Conservation (phyloP, 35 echinoderm and acorn worm genomes). For the Ophiothrix spiculata region DNA sequence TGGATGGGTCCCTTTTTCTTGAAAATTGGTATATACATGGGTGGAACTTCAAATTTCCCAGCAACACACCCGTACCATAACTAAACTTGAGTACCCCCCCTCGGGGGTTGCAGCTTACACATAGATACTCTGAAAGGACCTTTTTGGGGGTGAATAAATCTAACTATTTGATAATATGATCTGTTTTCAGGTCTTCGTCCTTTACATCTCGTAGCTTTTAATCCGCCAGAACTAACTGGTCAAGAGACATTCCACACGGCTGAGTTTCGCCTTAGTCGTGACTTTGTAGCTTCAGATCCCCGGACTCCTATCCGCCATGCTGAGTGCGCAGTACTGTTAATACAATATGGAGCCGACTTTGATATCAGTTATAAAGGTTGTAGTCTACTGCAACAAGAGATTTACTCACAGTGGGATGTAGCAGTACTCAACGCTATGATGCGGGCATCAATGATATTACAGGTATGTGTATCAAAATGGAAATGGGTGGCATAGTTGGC, state of each 20-base stretch:
- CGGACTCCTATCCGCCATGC: slow-evolving; percentile 37
- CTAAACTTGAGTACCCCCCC: too few species aligned
- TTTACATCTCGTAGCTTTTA: slow-evolving; percentile 70
- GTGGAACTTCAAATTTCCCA: too few species aligned
- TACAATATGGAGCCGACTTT: slow-evolving; percentile 69
- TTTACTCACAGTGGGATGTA: slow-evolving; percentile 55
- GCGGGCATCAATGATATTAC: not conserved
- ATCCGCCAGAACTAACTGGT: slow-evolving; percentile 27
- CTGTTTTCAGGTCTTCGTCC: slow-evolving; percentile 52
- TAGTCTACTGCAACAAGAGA: slow-evolving; percentile 71
- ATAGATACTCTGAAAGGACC: too few species aligned
- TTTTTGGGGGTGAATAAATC: not conserved
- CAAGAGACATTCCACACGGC: slow-evolving; percentile 41
- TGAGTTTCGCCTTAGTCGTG: slow-evolving; percentile 47
- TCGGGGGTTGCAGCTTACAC: too few species aligned
- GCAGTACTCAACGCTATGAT: slow-evolving; percentile 50
- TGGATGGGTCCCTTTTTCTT: too few species aligned
- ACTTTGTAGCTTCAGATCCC: slow-evolving; percentile 65
- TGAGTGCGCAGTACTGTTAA: slow-evolving; percentile 43
- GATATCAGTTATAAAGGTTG: slow-evolving; percentile 49
- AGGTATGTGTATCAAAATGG: not conserved
- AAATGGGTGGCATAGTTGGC: too few species aligned
- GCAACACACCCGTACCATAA: too few species aligned
- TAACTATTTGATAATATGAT: not conserved
- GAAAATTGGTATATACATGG: too few species aligned